Evolutionary conservation across 2,113 vertebrate species (phyloP).

Genomic region (Melanocharis versteri): DNA sequence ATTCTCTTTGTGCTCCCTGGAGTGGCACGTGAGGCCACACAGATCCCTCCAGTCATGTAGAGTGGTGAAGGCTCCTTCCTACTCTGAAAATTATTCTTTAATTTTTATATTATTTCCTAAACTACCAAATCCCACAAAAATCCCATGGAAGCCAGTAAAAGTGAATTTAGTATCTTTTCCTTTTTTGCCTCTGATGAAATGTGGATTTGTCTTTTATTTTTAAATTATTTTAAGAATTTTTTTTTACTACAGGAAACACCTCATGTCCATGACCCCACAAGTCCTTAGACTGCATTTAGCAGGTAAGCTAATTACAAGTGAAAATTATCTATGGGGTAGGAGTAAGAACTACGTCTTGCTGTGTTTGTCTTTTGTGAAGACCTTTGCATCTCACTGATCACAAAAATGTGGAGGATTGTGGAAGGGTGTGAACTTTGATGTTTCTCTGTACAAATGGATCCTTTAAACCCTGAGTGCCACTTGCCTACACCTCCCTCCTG

Average conservation of each 20-base stretch:
- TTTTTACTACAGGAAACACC: not conserved
- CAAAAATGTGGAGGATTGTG: not conserved
- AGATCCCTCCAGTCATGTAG: not conserved
- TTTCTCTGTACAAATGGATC: not conserved
- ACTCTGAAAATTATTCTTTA: not conserved
- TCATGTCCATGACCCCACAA: not conserved
- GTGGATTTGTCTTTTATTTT: not conserved
- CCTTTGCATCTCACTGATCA: not conserved
- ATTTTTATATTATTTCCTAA: not conserved
- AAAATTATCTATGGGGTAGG: not conserved
- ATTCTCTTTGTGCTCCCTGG: not conserved
- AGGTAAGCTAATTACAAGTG: not conserved
- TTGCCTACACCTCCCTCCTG: not conserved
- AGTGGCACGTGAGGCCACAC: not conserved
- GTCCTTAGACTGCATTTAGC: not conserved
- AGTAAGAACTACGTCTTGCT: not conserved
- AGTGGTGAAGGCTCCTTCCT: not conserved
- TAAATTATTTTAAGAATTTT: not conserved
- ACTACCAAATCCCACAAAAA: not conserved
- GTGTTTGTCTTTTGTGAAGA: not conserved
- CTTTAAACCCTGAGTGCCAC: not conserved
- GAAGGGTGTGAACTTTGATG: not conserved
- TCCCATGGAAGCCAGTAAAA: not conserved
- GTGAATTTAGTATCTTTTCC: not conserved
- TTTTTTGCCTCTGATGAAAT: not conserved